Conservation (phyloP, 2,888 invertebrate genomes). For the Rutpela maculata region DNA sequence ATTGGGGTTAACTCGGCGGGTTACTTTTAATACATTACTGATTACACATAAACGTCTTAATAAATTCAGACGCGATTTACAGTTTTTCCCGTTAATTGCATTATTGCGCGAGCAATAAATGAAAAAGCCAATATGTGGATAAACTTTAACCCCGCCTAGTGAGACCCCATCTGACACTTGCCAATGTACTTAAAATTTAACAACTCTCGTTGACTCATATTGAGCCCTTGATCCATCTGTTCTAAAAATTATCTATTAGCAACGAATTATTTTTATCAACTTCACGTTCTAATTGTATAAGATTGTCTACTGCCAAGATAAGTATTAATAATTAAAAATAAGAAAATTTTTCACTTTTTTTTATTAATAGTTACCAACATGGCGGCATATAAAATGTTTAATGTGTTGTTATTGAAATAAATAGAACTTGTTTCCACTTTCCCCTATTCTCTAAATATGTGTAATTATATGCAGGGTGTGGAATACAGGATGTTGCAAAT, state of each 20-base stretch:
- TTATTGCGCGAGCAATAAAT: neutral
- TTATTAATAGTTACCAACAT: neutral
- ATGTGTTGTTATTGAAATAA: slow-evolving; percentile 10
- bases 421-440: neutral
- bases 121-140: neutral
- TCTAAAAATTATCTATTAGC: slow-evolving; percentile 26
- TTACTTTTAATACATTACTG: neutral
- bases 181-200: slow-evolving; percentile 45
- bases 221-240: slow-evolving; percentile 35
- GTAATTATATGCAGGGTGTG: neutral
- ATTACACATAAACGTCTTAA: neutral
- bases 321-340: slow-evolving; percentile 8
- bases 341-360: neutral
- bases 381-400: neutral
- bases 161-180: neutral
- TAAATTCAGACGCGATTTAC: neutral
- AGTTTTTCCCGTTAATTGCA: neutral
- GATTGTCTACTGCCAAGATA: neutral
- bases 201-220: slow-evolving; percentile 45
- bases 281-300: slow-evolving; percentile 12
- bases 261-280: slow-evolving; percentile 27
- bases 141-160: neutral
- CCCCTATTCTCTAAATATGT: neutral
- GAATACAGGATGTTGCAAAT: neutral
- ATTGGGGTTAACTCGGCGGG: neutral